Conservation (phyloP, 2,888 invertebrate genomes). For the Drosophila birchii region DNA sequence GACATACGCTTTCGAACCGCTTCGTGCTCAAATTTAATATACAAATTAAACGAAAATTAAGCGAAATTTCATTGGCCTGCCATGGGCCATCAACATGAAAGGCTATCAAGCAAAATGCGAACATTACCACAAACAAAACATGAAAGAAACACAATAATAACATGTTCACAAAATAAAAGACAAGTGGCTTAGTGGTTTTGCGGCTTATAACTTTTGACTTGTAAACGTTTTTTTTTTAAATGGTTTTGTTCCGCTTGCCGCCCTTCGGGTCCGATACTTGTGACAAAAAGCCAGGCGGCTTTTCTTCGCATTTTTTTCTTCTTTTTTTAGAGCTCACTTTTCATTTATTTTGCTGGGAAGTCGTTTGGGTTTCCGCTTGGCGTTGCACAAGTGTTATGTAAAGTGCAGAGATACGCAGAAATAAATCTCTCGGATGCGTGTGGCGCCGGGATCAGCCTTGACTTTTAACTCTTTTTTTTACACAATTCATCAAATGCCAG, state of each 20-base stretch:
- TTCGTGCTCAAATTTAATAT: slow-evolving; percentile 30
- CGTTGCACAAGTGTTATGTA: slow-evolving; percentile 50
- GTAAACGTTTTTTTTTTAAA: slow-evolving; percentile 16
- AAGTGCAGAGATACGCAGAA: slow-evolving; percentile 30
- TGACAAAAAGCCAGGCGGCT: slow-evolving; percentile 16
- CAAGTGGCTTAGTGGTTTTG: slow-evolving; percentile 21
- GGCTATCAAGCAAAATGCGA: slow-evolving; percentile 35
- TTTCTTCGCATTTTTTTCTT: slow-evolving; percentile 11
- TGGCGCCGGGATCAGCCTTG: slow-evolving; percentile 51
- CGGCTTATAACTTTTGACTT: slow-evolving; percentile 42
- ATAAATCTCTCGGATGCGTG: slow-evolving; percentile 38
- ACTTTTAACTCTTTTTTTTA: slow-evolving; percentile 50
- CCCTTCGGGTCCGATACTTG: slow-evolving; percentile 24
- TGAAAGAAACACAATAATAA: slow-evolving; percentile 7
- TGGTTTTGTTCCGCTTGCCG: slow-evolving; percentile 47
- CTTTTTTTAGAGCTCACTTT: slow-evolving; percentile 6
- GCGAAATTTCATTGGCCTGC: slow-evolving; percentile 32
- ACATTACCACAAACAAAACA: slow-evolving; percentile 31
- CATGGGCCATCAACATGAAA: slow-evolving; percentile 38
- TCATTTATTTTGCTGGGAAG: slow-evolving; percentile 45
- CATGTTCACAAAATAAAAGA: slow-evolving; percentile 13
- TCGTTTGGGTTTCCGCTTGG: slow-evolving; percentile 58
- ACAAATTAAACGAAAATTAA: slow-evolving; percentile 43
- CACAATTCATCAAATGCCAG: slow-evolving; percentile 52
- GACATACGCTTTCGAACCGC: slow-evolving; percentile 19